Evolutionary conservation across 2,113 vertebrate genomes (phyloP).

Genomic region (Sylvia atricapilla): DNA sequence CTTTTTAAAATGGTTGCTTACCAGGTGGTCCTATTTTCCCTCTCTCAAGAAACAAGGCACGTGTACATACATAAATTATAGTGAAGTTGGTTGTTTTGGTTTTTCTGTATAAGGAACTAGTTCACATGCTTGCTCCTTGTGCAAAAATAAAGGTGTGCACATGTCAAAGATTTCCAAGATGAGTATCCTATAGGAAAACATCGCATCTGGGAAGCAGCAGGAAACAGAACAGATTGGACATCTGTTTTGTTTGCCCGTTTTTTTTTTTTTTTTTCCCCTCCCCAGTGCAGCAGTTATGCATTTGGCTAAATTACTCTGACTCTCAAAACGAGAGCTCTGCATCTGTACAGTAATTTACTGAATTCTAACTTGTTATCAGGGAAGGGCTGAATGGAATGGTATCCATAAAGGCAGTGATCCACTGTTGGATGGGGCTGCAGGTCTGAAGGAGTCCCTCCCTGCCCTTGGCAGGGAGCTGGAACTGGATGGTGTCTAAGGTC

Average conservation of each 20-base stretch:
- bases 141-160: not conserved
- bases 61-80: not conserved
- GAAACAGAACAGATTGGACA: not conserved
- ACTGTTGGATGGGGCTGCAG: not conserved
- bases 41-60: not conserved
- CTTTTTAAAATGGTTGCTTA: not conserved
- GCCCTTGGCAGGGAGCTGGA: not conserved
- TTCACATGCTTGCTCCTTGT: not conserved
- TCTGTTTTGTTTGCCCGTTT: not conserved
- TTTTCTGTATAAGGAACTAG: not conserved
- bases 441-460: not conserved
- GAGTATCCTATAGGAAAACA: not conserved
- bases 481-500: not conserved
- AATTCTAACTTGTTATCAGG: not conserved
- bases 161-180: not conserved
- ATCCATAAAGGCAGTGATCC: not conserved
- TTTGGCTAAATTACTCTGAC: not conserved
- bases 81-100: not conserved
- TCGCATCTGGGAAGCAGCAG: not conserved
- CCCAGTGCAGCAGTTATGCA: not conserved
- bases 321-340: not conserved
- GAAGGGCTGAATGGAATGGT: not conserved
- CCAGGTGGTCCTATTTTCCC: not conserved
- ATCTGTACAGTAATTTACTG: not conserved
- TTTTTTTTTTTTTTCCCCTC: not conserved